Evolutionary conservation across 2,113 vertebrate species (phyloP).

Genomic region (Motacilla alba): DNA sequence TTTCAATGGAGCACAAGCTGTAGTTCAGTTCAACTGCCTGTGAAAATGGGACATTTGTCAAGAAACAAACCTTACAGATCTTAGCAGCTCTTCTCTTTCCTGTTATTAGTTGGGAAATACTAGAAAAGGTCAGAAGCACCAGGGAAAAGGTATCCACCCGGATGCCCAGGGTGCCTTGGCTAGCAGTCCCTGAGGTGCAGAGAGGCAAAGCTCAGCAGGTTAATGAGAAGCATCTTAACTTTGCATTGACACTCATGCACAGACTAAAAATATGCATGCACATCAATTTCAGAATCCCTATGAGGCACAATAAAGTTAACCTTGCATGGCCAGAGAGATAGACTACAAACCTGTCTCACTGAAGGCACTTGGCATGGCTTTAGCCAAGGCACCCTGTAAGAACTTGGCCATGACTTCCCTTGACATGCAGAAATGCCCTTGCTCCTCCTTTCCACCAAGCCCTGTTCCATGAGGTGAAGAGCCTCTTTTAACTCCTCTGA

Average conservation of each 20-base stretch:
- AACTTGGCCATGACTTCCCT: slow-evolving; percentile 21
- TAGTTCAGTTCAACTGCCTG: slow-evolving; percentile 80
- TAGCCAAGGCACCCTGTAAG: neutral
- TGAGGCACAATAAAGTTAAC: slow-evolving; percentile 67
- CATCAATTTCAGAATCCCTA: slow-evolving; percentile 55
- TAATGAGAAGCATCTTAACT: slow-evolving; percentile 18
- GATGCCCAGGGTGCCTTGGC: neutral
- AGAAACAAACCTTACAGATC: slow-evolving; percentile 73
- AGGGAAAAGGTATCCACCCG: neutral
- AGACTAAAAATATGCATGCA: slow-evolving; percentile 6
- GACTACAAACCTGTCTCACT: neutral
- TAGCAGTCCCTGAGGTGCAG: neutral
- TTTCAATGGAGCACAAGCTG: slow-evolving; percentile 77
- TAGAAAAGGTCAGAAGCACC: slow-evolving; percentile 17
- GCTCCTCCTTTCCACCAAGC: neutral
- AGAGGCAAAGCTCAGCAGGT: slow-evolving; percentile 35
- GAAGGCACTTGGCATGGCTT: neutral
- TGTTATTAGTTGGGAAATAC: slow-evolving; percentile 50
- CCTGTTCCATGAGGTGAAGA: neutral
- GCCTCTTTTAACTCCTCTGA: slow-evolving; percentile 2
- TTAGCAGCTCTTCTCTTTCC: slow-evolving; percentile 57
- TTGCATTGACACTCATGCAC: neutral
- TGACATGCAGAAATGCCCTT: neutral
- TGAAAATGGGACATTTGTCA: slow-evolving; percentile 83
- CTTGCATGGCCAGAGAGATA: slow-evolving; percentile 38